A percentile compares a stretch with the other conserved stretches of the same genome.
phyloP scores from a whole-genome alignment of 2,888 invertebrate species.

The Salticus scenicus region DNA sequence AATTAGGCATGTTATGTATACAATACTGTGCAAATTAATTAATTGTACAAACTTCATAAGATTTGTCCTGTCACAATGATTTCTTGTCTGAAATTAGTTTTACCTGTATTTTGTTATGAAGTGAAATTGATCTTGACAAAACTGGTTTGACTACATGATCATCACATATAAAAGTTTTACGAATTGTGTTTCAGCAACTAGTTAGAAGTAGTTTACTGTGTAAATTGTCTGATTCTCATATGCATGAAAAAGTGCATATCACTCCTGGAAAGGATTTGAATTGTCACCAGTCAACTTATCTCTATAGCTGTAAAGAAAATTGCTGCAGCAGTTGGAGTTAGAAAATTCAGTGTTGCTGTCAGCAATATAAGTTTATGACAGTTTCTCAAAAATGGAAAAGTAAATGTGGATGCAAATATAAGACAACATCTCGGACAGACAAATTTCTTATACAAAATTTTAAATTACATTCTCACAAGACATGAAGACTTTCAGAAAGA shows the following conservation, averaged over 20 bases:
- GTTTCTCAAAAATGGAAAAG: not conserved
- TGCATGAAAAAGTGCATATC: not conserved
- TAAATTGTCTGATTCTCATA: not conserved
- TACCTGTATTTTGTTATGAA: too few species aligned
- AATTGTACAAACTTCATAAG: too few species aligned
- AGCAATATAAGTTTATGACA: not conserved
- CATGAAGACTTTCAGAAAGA: not conserved
- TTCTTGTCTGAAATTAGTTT: too few species aligned
- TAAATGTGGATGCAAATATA: not conserved
- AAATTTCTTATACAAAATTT: not conserved
- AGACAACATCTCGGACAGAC: not conserved
- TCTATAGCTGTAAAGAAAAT: not conserved
- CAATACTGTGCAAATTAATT: too few species aligned
- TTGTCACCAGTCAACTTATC: not conserved
- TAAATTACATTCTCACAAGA: conserved; percentile 15
- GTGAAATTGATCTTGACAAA: too few species aligned
- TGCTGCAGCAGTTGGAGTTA: not conserved
- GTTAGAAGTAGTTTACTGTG: too few species aligned
- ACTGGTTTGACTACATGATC: too few species aligned
- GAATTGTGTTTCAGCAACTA: too few species aligned
- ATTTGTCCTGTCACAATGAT: too few species aligned
- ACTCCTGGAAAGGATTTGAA: not conserved
- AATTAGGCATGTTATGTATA: too few species aligned
- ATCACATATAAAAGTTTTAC: too few species aligned
- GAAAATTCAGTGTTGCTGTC: not conserved